phyloP scores from a whole-genome alignment of 2,888 invertebrate species.

The Tillus elongatus region DNA sequence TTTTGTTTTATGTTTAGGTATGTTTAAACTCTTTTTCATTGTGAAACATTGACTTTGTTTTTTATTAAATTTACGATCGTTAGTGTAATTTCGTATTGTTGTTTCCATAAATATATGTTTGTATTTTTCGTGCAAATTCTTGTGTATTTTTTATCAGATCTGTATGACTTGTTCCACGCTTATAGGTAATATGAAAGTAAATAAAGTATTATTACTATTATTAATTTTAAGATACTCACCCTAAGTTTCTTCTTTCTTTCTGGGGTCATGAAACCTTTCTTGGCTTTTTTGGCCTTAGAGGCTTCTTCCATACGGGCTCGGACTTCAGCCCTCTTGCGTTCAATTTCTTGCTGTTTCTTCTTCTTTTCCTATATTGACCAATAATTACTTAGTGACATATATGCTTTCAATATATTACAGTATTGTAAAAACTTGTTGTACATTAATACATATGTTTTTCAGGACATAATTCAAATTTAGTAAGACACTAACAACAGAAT shows the following conservation, averaged over 20 bases:
- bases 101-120: too few relatives aligned
- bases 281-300: slow-evolving; percentile 96
- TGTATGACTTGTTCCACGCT: too few relatives aligned
- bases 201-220: too few relatives aligned
- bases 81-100: too few relatives aligned
- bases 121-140: too few relatives aligned
- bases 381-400: slow-evolving; percentile 3
- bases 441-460: background rate
- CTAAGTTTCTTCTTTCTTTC: slow-evolving; percentile 99
- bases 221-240: slow-evolving; percentile 62
- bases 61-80: too few relatives aligned
- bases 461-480: background rate
- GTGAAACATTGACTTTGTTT: too few relatives aligned
- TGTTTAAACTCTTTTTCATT: too few relatives aligned
- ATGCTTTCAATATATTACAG: slow-evolving; percentile 4
- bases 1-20: too few relatives aligned
- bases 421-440: background rate
- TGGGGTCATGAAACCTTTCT: slow-evolving; percentile 99
- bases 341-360: slow-evolving; percentile 96
- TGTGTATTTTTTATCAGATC: too few relatives aligned
- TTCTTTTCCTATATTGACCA: slow-evolving; percentile 70
- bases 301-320: slow-evolving; percentile 98
- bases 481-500: too few relatives aligned
- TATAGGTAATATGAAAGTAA: too few relatives aligned
- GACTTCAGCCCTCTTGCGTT: slow-evolving; percentile 98